phyloP scores from a whole-genome alignment of 30 jellyfish, hydroid and myxozoan genomes.

The Aurelia aurita region DNA sequence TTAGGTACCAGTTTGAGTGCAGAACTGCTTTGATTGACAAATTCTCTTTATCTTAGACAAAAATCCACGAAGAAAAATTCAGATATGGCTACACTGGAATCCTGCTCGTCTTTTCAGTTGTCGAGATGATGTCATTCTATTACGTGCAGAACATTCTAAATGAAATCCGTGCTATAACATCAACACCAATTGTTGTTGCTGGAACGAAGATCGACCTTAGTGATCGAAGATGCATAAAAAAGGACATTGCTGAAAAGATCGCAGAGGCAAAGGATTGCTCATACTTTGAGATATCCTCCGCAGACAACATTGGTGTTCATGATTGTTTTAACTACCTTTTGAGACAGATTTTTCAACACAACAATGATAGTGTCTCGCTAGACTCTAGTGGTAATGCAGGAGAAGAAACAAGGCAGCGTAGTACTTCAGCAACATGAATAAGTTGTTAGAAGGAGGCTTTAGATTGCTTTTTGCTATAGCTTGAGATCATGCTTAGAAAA shows the following conservation, averaged over 20 bases:
- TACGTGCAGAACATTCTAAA: constrained; percentile 32
- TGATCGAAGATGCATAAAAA: constrained; percentile 35
- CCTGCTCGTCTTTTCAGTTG: constrained; percentile 43
- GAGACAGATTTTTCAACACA: neutral
- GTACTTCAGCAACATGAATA: too few relatives aligned
- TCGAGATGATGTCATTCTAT: constrained; percentile 36
- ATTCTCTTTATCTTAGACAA: constrained; percentile 2
- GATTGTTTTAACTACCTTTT: constrained; percentile 25
- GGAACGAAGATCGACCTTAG: constrained; percentile 51
- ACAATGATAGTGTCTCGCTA: neutral
- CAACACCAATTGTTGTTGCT: constrained; percentile 20
- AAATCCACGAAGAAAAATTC: neutral
- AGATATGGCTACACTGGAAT: constrained; percentile 15
- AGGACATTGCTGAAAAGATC: constrained; percentile 16
- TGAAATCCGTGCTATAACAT: neutral
- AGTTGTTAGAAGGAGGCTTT: too few relatives aligned
- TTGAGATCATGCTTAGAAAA: too few relatives aligned
- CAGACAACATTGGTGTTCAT: constrained; percentile 25
- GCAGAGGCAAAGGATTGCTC: constrained; percentile 37
- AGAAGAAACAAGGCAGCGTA: too few relatives aligned
- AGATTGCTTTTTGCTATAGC: too few relatives aligned
- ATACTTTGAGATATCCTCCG: constrained; percentile 52
- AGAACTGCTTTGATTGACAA: neutral
- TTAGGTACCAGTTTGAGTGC: too few relatives aligned
- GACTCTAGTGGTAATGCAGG: too few relatives aligned